phyloP scores from a whole-genome alignment of 2,113 vertebrate species.

The Dryoscopus gambensis region DNA sequence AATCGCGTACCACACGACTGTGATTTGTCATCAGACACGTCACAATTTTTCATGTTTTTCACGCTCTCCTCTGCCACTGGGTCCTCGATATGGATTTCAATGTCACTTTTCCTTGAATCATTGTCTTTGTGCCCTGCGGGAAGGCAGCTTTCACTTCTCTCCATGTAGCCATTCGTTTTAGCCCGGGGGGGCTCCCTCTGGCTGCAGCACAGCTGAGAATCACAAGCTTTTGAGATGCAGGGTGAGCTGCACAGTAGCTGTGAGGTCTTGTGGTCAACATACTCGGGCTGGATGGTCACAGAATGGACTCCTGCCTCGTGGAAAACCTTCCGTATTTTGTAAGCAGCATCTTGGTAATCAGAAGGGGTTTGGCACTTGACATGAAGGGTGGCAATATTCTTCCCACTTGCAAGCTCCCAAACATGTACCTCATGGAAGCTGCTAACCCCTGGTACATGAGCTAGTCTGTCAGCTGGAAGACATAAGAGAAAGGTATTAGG shows the following conservation, averaged over 20 bases:
- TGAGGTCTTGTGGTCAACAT: slow-evolving; percentile 21
- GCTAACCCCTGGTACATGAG: slow-evolving; percentile 64
- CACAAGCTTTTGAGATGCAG: slow-evolving; percentile 73
- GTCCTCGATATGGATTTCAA: slow-evolving; percentile 22
- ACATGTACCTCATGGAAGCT: slow-evolving; percentile 81
- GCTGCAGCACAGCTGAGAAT: slow-evolving; percentile 75
- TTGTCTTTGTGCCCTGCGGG: background rate
- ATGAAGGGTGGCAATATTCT: slow-evolving; percentile 81
- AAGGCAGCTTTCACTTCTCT: slow-evolving; percentile 37
- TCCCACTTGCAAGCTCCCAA: slow-evolving; percentile 79
- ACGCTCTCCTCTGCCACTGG: background rate
- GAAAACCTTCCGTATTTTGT: slow-evolving; percentile 75
- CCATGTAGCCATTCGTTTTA: slow-evolving; percentile 45
- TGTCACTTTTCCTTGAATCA: background rate
- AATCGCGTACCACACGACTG: slow-evolving; percentile 60
- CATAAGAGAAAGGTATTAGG: background rate
- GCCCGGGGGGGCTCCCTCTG: slow-evolving; percentile 1
- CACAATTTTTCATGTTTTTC: background rate
- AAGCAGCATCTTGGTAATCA: slow-evolving; percentile 52
- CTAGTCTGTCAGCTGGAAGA: slow-evolving; percentile 71
- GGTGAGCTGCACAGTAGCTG: slow-evolving; percentile 63
- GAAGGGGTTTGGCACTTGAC: slow-evolving; percentile 67
- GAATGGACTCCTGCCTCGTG: slow-evolving; percentile 76
- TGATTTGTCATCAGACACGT: background rate
- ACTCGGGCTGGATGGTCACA: slow-evolving; percentile 82